These are phyloP conservation scores for Torymus aiolomorphi DNA, from an alignment of 2,888 invertebrate species.

Conservation along the genomic window DNA sequence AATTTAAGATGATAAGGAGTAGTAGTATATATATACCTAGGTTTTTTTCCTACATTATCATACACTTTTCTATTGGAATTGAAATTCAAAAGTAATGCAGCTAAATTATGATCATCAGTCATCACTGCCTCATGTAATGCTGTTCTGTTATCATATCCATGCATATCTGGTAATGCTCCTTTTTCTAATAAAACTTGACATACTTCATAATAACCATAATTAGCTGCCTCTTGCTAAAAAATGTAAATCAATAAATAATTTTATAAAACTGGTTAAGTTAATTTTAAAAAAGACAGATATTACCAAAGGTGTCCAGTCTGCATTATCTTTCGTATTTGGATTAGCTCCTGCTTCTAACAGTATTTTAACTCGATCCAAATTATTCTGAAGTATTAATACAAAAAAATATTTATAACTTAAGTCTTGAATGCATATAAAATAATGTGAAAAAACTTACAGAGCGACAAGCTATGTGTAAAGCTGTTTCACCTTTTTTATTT, in stretches of 20 bases:
- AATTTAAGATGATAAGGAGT: conserved; percentile 12
- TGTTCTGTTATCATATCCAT: conserved; percentile 80
- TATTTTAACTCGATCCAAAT: conserved; percentile 76
- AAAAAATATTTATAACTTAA: conserved; percentile 16
- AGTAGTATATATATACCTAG: conserved; percentile 74
- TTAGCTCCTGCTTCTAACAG: conserved; percentile 80
- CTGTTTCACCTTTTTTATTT: conserved; percentile 83
- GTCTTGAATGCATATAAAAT: conserved; percentile 12
- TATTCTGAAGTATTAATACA: conserved; percentile 71
- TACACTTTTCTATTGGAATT: conserved; percentile 79
- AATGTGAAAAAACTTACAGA: conserved; percentile 24
- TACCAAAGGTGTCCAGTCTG: conserved; percentile 84
- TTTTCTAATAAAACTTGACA: conserved; percentile 78
- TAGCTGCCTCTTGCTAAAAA: conserved; percentile 81
- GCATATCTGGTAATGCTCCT: conserved; percentile 80
- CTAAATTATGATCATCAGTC: conserved; percentile 77
- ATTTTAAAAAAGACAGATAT: conserved; percentile 23
- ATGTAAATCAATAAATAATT: conserved; percentile 22
- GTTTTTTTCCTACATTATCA: conserved; percentile 79
- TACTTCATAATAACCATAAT: conserved; percentile 78
- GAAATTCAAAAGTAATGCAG: conserved; percentile 78
- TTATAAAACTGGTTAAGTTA: not conserved
- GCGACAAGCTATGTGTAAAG: conserved; percentile 79
- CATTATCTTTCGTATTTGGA: conserved; percentile 82
- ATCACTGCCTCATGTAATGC: conserved; percentile 83